Base-by-base conservation (phyloP, 2,113 vertebrate genomes). In the Elanus axillaris region DNA sequence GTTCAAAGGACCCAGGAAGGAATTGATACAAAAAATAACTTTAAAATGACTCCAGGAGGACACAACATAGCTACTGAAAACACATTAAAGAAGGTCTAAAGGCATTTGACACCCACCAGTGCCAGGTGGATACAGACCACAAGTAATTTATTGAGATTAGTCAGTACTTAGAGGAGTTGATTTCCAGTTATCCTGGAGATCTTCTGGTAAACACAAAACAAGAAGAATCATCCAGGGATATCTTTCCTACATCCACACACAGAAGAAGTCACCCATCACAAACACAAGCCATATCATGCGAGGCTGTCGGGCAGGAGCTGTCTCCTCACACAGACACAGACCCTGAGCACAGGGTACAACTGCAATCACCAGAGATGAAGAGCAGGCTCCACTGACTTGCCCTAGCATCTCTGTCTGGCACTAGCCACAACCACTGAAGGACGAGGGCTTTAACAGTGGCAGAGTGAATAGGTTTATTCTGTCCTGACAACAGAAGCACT, bases 1-100 rank as follows among this genome's bases (percentile, higher is more conserved):
- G 59, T 4, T 55, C 13, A 8, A 45, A 77, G 48, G 10, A 64
- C 29, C n/a, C 82, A 80, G 13, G 34, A 58, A 58, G 53, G 68
- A 72, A 77, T 0, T 12, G 7, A 21, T n/a, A 13, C 11, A 19
- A 26, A 20, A 36, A 27, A 4, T 4, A 6, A 34, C 40, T 21
- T 47, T 12, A 18, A 27, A 27, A 50, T 42, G 32, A 55, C 56
- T 64, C 36, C 34, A 21, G 48, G 10, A 84, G 22, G 29, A 43
- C 50, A 55, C 0, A 0, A 4, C 0, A 0, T 5, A 26, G 38
- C 16, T 7, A 3, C 22, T 59, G 34, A 29, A 48, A 73, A 32
- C 1, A 42, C 1, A 0, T 3, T 25, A 22, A 26, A 60, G 42
- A 48, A 72, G 20, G 26, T 29, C 42, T 43, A 13, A 68, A 73